phyloP scores from a whole-genome alignment of 1,140 invertebrate genomes.

The Argopecten irradians region DNA sequence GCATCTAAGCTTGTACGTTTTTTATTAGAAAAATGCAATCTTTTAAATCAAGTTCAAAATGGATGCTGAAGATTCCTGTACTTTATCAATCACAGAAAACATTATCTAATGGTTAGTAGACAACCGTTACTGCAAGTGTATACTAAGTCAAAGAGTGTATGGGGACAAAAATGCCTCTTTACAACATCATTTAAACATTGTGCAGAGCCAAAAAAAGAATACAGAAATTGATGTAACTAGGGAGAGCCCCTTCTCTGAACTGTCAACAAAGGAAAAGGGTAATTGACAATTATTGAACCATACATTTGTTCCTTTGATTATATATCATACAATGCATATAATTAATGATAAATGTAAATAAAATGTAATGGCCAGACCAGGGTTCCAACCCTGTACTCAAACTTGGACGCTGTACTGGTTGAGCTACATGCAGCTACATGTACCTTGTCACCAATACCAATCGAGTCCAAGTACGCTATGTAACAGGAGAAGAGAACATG shows the following conservation, averaged over 20 bases:
- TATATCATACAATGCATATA: neutral
- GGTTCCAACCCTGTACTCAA: no score
- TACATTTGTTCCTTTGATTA: neutral
- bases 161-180: neutral
- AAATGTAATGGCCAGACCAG: no score
- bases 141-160: neutral
- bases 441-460: neutral
- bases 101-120: neutral
- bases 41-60: neutral
- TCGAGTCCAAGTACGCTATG: neutral
- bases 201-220: conserved; percentile 43
- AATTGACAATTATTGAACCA: neutral
- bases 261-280: conserved; percentile 64
- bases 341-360: neutral
- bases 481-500: no score
- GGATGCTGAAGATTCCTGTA: neutral
- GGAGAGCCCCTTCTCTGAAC: conserved; percentile 63
- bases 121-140: neutral
- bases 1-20: no score
- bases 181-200: neutral
- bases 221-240: conserved; percentile 59
- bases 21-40: neutral
- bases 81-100: neutral
- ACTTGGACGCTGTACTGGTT: neutral
- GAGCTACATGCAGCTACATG: neutral